Evolutionary conservation across 2,797 vertebrate genomes (phyloP), one percentile per base, ranked within the genome.

Genomic region (Argentina silus): DNA sequence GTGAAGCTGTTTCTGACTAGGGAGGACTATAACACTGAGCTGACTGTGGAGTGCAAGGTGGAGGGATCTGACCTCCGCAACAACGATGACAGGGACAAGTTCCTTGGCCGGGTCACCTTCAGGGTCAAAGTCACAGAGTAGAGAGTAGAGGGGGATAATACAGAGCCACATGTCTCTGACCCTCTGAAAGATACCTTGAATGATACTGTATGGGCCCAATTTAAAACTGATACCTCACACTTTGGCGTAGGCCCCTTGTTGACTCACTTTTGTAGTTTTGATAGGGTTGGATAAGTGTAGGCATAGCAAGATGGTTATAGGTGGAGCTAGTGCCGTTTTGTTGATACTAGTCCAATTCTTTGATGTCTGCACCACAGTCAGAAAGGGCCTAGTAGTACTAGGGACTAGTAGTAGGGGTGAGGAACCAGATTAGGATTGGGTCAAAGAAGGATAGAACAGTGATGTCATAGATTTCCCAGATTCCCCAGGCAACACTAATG

Each of bases 11-110:
- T 79, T 75, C 88, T 97, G 81, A 80, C 7, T 70, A 86, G 90
- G 86, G 91, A 91, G 67, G 91, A 89, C 81, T 92, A 92, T 87
- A 93, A 93, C 91, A 94, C 86, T 88, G 93, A 97, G 88, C 89
- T 95, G 74, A 42, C 87, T 6, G 87, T 99, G 55, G 96, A 98
- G 90, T 98, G 97, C 93, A 95, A 92, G 93, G 92, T 99, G 67
- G 90, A 92, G 44, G 97, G 96, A 75, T 89, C 95, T 3, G 90
- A 98, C 91, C 91, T 99, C 69, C 94, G 88, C 91, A 97, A 95
- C 74, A 76, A 95, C 70, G 95, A 98, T 79, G 96, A 97, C 0
- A 93, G 97, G 77, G 97, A 99, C 90, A 98, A 97, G 93, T 98
- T 97, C 92, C 94, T 98, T 88, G 97, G 97, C 75, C 96, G 96